These are phyloP conservation scores for Xyliphius kryptos DNA, from an alignment of 2,113 vertebrate genomes.

Conservation along the genomic window DNA sequence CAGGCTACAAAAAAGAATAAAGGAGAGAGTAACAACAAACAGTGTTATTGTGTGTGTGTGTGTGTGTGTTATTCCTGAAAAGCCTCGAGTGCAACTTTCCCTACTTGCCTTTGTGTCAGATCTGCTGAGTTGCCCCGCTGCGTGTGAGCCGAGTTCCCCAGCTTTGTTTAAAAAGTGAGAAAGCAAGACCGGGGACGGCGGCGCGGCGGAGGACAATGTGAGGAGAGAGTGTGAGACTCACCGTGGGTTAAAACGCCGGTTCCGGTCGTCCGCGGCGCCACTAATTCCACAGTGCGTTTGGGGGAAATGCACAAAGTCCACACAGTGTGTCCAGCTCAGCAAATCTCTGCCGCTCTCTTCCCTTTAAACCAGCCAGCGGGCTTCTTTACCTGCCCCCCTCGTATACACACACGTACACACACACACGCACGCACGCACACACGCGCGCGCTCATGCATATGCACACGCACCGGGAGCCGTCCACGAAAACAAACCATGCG, in stretches of 20 bases:
- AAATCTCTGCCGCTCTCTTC: slow-evolving; percentile 58
- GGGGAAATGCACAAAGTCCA: slow-evolving; percentile 14
- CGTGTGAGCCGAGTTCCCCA: slow-evolving; percentile 24
- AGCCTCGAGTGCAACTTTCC: slow-evolving; percentile 36
- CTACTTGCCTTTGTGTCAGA: slow-evolving; percentile 13
- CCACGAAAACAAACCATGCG: slow-evolving; percentile 37
- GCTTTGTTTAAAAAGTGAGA: background rate
- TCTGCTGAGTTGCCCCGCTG: slow-evolving; percentile 28
- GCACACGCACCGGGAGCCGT: slow-evolving; percentile 37
- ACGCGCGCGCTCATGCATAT: background rate
- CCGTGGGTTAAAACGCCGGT: slow-evolving; percentile 51
- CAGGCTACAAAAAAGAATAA: no score
- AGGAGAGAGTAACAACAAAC: no score
- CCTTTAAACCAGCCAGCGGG: slow-evolving; percentile 50
- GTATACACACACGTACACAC: slow-evolving; percentile 39
- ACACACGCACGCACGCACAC: slow-evolving; percentile 47
- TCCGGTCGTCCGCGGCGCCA: slow-evolving; percentile 17
- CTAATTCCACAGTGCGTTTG: slow-evolving; percentile 39
- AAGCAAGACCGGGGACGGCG: slow-evolving; percentile 36
- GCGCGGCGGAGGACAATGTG: no score
- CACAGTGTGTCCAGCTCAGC: slow-evolving; percentile 61
- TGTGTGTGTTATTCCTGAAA: no score
- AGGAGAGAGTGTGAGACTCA: slow-evolving; percentile 61
- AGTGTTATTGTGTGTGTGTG: no score
- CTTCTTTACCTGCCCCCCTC: slow-evolving; percentile 38